Base-by-base conservation (phyloP, 2,797 vertebrate genomes). In the Poecilia wingei region DNA sequence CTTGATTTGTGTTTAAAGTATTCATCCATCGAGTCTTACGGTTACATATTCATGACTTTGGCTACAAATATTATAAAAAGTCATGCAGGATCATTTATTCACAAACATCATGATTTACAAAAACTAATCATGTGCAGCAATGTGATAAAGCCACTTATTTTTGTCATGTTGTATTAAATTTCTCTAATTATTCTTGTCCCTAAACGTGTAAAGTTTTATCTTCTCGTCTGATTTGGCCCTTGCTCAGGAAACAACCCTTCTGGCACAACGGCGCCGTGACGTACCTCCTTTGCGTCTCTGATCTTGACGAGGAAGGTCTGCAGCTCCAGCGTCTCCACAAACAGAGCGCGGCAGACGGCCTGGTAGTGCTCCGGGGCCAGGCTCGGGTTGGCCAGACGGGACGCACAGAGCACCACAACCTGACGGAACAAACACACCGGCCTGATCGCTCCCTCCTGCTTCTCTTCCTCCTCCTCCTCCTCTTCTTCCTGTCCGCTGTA, bases 301-400 rank as follows among this genome's bases (percentile, higher is more conserved):
- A 99, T 98, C 86, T 96, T 97, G 91, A 92, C 87, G 2, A 99
- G 97, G 93, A 99, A 99, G 66, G 97, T 98, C 87, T 96, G 97
- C 80, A 99, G 96, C 94, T 99, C 98, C 91, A 98, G 91, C 0
- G 98, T 98, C 93, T 99, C 98, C 0, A 98, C 93, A 1, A 98
- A 97, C 53, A 99, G 97, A 0, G 98, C 98, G 0, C 98, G 94
- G 91, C 98, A 99, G 12, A 99, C 98, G 0, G 98, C 97, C 94
- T 98, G 98, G 94, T 99, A 99, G 86, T 99, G 98, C 0, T 95
- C 92, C 0, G 96, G 94, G 0, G 97, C 98, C 43, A 97, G 88
- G 0, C 80, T 55, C 0, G 96, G 96, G 79, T 98, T 95, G 0
- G 96, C 93, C 72, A 99, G 95, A 49, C 97, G 96, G 0, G 92